Evolutionary conservation across 2,888 invertebrate species (phyloP).

Genomic region (Lampropteryx suffumata): DNA sequence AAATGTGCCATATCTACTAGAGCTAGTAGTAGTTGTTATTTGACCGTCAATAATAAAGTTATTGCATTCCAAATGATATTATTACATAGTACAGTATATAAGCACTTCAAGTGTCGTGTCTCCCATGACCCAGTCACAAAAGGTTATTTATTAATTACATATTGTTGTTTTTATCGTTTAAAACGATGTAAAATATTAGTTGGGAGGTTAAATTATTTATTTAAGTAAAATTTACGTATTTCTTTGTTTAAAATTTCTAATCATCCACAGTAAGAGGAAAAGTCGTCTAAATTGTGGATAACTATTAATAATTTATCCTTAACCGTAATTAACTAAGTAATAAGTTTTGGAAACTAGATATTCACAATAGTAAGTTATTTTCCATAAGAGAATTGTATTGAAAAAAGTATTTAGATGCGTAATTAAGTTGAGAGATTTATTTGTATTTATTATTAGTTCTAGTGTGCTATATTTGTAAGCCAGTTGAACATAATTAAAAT

Average conservation of each 20-base stretch:
- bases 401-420: slow-evolving; percentile 37
- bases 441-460: slow-evolving; percentile 36
- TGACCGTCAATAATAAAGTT: slow-evolving; percentile 21
- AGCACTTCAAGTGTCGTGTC: slow-evolving; percentile 17
- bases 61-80: slow-evolving; percentile 56
- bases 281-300: slow-evolving; percentile 49
- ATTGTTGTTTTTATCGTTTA: slow-evolving; percentile 46
- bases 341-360: slow-evolving; percentile 27
- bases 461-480: slow-evolving; percentile 39
- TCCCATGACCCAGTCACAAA: background rate
- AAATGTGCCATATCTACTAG: slow-evolving; percentile 50
- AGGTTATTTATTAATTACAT: slow-evolving; percentile 2
- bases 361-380: slow-evolving; percentile 41
- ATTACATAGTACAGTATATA: slow-evolving; percentile 19
- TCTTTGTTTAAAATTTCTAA: slow-evolving; percentile 4
- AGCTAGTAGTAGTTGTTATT: slow-evolving; percentile 30
- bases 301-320: no score
- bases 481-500: slow-evolving; percentile 5
- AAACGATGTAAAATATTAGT: slow-evolving; percentile 47
- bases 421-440: slow-evolving; percentile 41
- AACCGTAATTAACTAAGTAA: slow-evolving; percentile 7
- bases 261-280: slow-evolving; percentile 38
- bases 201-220: no score
- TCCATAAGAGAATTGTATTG: slow-evolving; percentile 35
- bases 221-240: no score